These are phyloP conservation scores for Sigmodon hispidus DNA, from an alignment of 2,113 vertebrate species.

Conservation along the genomic window DNA sequence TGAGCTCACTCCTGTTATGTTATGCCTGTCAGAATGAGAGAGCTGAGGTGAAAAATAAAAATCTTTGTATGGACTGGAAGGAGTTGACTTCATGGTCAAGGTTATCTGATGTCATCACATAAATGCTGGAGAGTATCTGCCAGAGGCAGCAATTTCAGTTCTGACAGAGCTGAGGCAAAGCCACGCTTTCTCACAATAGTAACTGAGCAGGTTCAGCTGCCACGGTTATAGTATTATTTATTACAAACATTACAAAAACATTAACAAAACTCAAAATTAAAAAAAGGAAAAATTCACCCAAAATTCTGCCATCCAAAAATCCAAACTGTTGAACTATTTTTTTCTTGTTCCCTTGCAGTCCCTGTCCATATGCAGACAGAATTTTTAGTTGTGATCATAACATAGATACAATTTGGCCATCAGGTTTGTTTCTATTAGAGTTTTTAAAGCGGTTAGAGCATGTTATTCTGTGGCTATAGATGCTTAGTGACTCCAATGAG, in stretches of 20 bases:
- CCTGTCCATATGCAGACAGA: constrained; percentile 76
- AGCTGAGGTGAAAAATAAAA: background rate
- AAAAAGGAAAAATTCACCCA: constrained; percentile 72
- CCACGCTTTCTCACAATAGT: constrained; percentile 78
- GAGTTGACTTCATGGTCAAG: constrained; percentile 21
- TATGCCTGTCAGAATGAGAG: background rate
- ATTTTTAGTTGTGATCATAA: constrained; percentile 65
- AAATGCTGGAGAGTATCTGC: constrained; percentile 2
- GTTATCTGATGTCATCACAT: constrained; percentile 18
- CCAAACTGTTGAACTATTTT: constrained; percentile 76
- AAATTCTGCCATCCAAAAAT: constrained; percentile 77
- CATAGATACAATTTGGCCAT: constrained; percentile 56
- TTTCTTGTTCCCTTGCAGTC: constrained; percentile 68
- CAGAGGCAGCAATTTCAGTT: constrained; percentile 45
- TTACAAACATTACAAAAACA: constrained; percentile 78
- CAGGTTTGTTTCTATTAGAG: constrained; percentile 50
- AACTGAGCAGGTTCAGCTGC: constrained; percentile 76
- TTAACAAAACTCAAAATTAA: constrained; percentile 70
- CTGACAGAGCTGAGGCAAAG: constrained; percentile 44
- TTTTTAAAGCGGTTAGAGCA: background rate
- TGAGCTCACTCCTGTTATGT: background rate
- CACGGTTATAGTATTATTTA: constrained; percentile 74
- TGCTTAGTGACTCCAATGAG: background rate
- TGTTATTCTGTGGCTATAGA: background rate
- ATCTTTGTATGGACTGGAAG: background rate